Evolutionary conservation across 2,113 vertebrate species (phyloP).

Genomic region (Oryzias melastigma): DNA sequence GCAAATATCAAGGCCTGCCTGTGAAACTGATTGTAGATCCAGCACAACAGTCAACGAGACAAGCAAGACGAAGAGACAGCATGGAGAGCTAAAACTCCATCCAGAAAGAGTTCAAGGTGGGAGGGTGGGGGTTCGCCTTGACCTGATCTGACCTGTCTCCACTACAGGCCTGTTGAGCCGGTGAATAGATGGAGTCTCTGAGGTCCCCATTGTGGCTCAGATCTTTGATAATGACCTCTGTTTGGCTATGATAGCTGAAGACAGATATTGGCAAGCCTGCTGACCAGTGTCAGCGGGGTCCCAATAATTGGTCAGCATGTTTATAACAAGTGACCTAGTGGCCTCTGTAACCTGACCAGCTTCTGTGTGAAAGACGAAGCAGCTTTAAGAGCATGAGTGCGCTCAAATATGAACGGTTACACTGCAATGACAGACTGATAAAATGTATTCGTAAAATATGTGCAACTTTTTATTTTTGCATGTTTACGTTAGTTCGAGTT

Average conservation of each 20-base stretch:
- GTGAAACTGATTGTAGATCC: constrained; percentile 23
- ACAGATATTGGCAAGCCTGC: constrained; percentile 72
- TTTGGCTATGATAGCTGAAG: constrained; percentile 58
- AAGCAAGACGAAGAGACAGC: constrained; percentile 16
- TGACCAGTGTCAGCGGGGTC: constrained; percentile 62
- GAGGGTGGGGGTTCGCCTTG: constrained; percentile 31
- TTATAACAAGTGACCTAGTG: constrained; percentile 65
- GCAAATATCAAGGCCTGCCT: constrained; percentile 32
- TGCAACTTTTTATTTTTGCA: too few species aligned
- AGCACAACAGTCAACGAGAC: background rate
- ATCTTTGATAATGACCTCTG: constrained; percentile 75
- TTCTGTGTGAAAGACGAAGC: constrained; percentile 4
- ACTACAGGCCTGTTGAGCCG: constrained; percentile 55
- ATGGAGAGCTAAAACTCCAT: background rate
- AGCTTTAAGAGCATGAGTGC: background rate
- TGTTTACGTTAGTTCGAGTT: too few species aligned
- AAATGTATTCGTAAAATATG: background rate
- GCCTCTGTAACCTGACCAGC: constrained; percentile 37
- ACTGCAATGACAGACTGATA: background rate
- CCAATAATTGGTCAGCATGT: constrained; percentile 71
- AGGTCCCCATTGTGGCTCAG: constrained; percentile 55
- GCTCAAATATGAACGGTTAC: background rate
- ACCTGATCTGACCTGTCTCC: constrained; percentile 70
- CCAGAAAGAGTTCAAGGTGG: constrained; percentile 2
- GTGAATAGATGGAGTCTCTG: constrained; percentile 58